A percentile compares a stretch with the other conserved stretches of the same genome.
Evolutionary conservation across 2,888 invertebrate genomes (phyloP).

Genomic region (Epinotia ramella): DNA sequence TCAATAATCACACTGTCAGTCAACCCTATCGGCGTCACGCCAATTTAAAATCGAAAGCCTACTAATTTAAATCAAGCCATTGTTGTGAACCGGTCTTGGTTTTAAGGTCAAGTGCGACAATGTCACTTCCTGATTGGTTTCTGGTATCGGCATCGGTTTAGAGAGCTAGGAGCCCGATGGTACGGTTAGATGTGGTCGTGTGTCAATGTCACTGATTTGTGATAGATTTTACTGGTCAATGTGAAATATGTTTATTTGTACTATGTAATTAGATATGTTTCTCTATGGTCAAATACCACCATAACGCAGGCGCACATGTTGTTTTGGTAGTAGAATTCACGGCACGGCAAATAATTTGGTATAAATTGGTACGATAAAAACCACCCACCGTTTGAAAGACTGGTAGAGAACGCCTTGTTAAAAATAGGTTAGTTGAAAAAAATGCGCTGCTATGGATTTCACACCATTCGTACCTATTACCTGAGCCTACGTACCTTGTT

Average conservation of each 20-base stretch:
- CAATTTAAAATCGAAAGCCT: constrained; percentile 33
- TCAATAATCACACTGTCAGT: constrained; percentile 30
- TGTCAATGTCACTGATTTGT: constrained; percentile 30
- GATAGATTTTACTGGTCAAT: constrained; percentile 10
- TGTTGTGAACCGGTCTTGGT: constrained; percentile 42
- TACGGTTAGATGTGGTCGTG: constrained; percentile 27
- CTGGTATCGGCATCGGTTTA: constrained; percentile 26
- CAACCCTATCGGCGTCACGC: constrained; percentile 23
- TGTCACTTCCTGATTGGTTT: constrained; percentile 44
- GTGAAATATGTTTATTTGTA: not conserved
- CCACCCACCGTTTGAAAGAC: too few relatives aligned
- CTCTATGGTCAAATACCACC: not conserved
- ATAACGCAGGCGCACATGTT: too few relatives aligned
- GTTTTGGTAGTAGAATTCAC: not conserved
- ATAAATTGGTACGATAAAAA: too few relatives aligned
- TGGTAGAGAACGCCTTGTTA: not conserved
- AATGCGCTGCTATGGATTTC: not conserved
- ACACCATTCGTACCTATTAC: not conserved
- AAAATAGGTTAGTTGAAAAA: not conserved
- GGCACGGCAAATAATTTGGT: not conserved
- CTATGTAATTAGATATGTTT: not conserved
- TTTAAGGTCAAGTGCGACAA: constrained; percentile 46
- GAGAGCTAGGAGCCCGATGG: constrained; percentile 34
- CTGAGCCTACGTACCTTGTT: not conserved
- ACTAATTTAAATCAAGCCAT: constrained; percentile 40